Conservation (phyloP, 2,113 vertebrate species). For the Laticauda laticaudata region DNA sequence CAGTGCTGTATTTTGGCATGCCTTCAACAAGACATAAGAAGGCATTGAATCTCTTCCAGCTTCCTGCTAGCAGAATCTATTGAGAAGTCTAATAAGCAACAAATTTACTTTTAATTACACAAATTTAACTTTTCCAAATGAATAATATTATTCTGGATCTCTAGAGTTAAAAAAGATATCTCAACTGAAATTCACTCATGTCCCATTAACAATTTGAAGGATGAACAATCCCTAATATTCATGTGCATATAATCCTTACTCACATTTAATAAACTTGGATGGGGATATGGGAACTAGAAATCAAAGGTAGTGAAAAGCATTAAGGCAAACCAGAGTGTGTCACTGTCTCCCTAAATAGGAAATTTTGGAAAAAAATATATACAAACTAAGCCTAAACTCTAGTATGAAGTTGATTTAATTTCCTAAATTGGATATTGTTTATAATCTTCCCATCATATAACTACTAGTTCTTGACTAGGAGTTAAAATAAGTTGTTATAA, state of each 20-base stretch:
- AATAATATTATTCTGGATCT: neutral
- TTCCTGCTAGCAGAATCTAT: neutral
- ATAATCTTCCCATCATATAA: neutral
- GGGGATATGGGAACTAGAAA: neutral
- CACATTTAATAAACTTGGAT: neutral
- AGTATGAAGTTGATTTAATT: neutral
- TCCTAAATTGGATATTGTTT: neutral
- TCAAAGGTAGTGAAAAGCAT: neutral
- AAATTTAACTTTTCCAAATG: neutral
- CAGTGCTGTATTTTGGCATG: neutral
- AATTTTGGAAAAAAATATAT: neutral
- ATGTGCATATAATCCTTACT: neutral
- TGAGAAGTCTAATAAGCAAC: neutral
- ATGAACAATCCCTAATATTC: neutral
- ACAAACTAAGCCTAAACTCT: neutral
- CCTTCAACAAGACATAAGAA: neutral
- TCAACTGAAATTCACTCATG: neutral
- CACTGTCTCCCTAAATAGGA: neutral
- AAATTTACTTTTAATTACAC: neutral
- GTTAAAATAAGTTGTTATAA: neutral
- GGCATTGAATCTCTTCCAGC: neutral
- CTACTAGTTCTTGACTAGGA: neutral
- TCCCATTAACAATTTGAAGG: neutral
- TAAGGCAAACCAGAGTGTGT: neutral
- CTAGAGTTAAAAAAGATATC: neutral